A percentile compares a stretch with the other conserved stretches of the same genome.
Conservation (phyloP, 1,140 invertebrate genomes). For the Anagrus nilaparvatae region DNA sequence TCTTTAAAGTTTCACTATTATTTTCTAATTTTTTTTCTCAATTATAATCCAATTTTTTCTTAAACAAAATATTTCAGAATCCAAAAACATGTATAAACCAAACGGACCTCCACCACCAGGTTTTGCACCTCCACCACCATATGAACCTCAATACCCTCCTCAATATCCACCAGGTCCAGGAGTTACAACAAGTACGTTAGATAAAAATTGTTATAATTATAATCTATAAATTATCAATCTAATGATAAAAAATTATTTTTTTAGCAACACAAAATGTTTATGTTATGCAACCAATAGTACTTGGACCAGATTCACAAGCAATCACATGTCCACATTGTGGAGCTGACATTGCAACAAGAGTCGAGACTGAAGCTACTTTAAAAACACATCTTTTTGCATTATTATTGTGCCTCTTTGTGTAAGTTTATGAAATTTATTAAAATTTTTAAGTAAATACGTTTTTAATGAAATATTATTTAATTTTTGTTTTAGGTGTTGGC, state of each 20-base stretch:
- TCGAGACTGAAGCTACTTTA: slow-evolving; percentile 41
- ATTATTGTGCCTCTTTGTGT: slow-evolving; percentile 48
- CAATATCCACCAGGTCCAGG: too few relatives aligned
- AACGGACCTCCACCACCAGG: slow-evolving; percentile 16
- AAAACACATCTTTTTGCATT: slow-evolving; percentile 52
- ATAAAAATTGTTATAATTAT: not conserved
- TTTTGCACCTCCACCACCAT: slow-evolving; percentile 17
- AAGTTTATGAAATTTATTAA: too few relatives aligned
- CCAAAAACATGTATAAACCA: too few relatives aligned
- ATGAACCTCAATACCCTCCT: slow-evolving; percentile 5
- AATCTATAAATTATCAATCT: not conserved
- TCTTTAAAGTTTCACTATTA: too few relatives aligned
- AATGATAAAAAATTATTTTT: slow-evolving; percentile 7
- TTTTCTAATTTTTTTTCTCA: too few relatives aligned
- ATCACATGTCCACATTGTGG: slow-evolving; percentile 47
- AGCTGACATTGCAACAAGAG: slow-evolving; percentile 36
- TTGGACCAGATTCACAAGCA: slow-evolving; percentile 38
- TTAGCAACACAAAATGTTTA: slow-evolving; percentile 18
- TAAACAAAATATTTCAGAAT: too few relatives aligned
- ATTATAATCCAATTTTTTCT: too few relatives aligned
- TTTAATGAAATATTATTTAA: too few relatives aligned
- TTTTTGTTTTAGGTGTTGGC: slow-evolving; percentile 22
- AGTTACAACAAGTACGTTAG: not conserved
- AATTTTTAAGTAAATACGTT: too few relatives aligned
- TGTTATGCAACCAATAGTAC: slow-evolving; percentile 6